phyloP scores from a whole-genome alignment of 2,113 vertebrate species.

The Rissa tridactyla region DNA sequence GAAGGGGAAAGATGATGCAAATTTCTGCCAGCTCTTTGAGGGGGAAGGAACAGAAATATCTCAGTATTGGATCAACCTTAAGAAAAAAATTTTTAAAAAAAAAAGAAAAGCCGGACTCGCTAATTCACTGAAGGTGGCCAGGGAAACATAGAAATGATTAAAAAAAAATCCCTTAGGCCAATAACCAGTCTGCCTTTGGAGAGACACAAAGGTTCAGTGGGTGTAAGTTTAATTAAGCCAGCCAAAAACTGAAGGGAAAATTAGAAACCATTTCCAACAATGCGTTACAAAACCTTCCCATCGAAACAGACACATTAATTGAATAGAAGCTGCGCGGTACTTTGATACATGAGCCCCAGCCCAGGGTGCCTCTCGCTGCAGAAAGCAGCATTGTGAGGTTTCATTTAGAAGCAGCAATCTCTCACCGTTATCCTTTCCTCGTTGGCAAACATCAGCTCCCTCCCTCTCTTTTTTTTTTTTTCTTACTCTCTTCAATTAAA shows the following conservation, averaged over 20 bases:
- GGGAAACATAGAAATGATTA: slow-evolving; percentile 25
- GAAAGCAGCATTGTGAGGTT: slow-evolving; percentile 29
- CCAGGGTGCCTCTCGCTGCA: slow-evolving; percentile 14
- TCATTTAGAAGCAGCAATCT: slow-evolving; percentile 48
- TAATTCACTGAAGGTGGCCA: slow-evolving; percentile 6
- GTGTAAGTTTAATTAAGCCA: slow-evolving; percentile 54
- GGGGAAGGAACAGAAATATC: background rate
- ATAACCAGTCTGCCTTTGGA: slow-evolving; percentile 3
- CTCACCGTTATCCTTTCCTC: slow-evolving; percentile 27
- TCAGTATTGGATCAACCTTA: background rate
- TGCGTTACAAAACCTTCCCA: slow-evolving; percentile 24
- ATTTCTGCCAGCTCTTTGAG: background rate
- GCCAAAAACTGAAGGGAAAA: slow-evolving; percentile 57
- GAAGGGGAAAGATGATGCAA: background rate
- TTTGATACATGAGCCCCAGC: slow-evolving; percentile 50
- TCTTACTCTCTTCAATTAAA: slow-evolving; percentile 17
- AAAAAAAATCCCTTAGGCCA: slow-evolving; percentile 36
- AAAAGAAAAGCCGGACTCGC: background rate
- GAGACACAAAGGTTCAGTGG: background rate
- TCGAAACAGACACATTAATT: slow-evolving; percentile 50
- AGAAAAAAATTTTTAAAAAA: background rate
- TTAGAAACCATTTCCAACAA: slow-evolving; percentile 48
- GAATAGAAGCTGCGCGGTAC: slow-evolving; percentile 32
- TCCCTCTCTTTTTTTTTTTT: background rate
- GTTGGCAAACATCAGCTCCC: slow-evolving; percentile 20